A percentile compares a stretch with the other conserved stretches of the same genome.
Conservation (phyloP, 23 tunicate species). For the Ascidia mentula region DNA sequence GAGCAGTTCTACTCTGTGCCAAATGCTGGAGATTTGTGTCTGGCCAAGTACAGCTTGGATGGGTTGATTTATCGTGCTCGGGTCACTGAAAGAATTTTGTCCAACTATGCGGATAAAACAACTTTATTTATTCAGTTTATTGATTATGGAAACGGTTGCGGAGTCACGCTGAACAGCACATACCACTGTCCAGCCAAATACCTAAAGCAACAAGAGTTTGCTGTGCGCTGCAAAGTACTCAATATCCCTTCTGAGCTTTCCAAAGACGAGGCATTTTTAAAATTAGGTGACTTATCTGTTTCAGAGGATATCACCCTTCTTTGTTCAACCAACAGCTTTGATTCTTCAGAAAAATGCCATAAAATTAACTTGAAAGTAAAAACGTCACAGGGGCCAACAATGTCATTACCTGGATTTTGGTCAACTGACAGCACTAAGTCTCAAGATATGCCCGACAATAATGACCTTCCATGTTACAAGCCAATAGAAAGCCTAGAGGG, state of each 20-base stretch:
- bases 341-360: not conserved
- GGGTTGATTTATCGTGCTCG: constrained; percentile 50
- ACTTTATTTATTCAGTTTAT: constrained; percentile 28
- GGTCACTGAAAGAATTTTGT: not conserved
- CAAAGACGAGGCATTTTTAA: not conserved
- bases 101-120: not conserved
- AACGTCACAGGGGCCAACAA: not conserved
- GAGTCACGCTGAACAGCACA: constrained; percentile 7
- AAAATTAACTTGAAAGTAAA: constrained; percentile 1
- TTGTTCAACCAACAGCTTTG: not conserved
- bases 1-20: not conserved
- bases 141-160: constrained; percentile 71
- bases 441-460: not conserved
- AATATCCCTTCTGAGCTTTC: constrained; percentile 6
- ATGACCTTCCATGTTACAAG: not conserved
- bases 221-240: constrained; percentile 27
- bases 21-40: not conserved
- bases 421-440: not conserved
- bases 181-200: constrained; percentile 1
- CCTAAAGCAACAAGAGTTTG: constrained; percentile 28
- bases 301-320: constrained; percentile 30
- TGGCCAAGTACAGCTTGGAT: constrained; percentile 31
- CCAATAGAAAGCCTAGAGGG: not conserved
- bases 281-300: constrained; percentile 9
- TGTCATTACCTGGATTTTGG: constrained; percentile 3